A percentile compares a stretch with the other conserved stretches of the same genome.
These are phyloP conservation scores for Lasioglossum villosulum DNA, from an alignment of 2,888 invertebrate genomes.

Conservation along the genomic window DNA sequence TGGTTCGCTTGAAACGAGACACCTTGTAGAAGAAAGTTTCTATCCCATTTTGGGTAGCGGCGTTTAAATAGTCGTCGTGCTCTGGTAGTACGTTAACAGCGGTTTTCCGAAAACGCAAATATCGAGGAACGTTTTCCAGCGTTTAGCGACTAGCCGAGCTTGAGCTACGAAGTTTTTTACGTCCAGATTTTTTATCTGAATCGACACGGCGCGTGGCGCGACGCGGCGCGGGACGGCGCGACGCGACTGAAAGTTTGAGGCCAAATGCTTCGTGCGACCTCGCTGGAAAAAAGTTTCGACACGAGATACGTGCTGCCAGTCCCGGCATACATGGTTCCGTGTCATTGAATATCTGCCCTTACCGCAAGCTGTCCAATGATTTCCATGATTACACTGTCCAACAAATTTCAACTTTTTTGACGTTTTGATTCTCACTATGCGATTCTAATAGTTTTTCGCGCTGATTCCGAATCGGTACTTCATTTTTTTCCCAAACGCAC, in stretches of 20 bases:
- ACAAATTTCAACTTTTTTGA: too few species aligned
- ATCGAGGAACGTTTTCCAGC: constrained; percentile 27
- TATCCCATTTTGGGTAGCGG: not conserved
- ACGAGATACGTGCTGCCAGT: constrained; percentile 35
- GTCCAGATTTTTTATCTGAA: constrained; percentile 49
- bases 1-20: too few species aligned
- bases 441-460: too few species aligned
- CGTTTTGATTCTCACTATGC: too few species aligned
- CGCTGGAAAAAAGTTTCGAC: constrained; percentile 33
- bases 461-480: too few species aligned
- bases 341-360: constrained; percentile 36
- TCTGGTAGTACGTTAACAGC: not conserved
- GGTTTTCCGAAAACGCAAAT: not conserved
- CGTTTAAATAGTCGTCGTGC: not conserved
- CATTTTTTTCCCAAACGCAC: too few species aligned
- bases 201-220: constrained; percentile 43
- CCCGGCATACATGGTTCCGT: constrained; percentile 31
- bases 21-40: not conserved
- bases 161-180: constrained; percentile 15
- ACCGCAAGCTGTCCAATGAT: constrained; percentile 16
- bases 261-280: constrained; percentile 56
- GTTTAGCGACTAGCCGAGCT: constrained; percentile 40
- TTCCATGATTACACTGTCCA: constrained; percentile 11
- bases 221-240: not conserved
- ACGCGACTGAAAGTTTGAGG: constrained; percentile 52